Conservation (phyloP, 2,113 vertebrate species). For the Mesitornis unicolor region DNA sequence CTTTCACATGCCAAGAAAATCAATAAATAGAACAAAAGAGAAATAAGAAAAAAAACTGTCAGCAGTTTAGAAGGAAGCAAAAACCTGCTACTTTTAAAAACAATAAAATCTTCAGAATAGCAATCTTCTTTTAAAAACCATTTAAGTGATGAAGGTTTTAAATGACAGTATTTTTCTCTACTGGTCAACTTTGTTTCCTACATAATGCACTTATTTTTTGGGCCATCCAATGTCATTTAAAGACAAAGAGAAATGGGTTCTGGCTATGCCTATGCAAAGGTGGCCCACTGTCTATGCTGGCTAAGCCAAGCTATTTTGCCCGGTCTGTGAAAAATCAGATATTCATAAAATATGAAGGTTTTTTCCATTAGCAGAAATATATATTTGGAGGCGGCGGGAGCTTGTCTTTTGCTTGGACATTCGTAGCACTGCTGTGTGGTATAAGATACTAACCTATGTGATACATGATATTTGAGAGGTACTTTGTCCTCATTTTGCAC, state of each 20-base stretch:
- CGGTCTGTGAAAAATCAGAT: not conserved
- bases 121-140: not conserved
- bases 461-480: not conserved
- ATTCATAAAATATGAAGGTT: not conserved
- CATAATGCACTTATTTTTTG: not conserved
- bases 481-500: not conserved
- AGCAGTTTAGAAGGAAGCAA: not conserved
- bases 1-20: not conserved
- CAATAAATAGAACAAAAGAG: not conserved
- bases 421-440: rapidly evolving
- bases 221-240: not conserved
- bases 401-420: not conserved
- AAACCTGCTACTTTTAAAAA: not conserved
- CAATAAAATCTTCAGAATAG: not conserved
- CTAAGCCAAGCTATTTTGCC: not conserved
- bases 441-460: not conserved
- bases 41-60: not conserved
- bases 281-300: not conserved
- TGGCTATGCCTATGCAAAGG: not conserved
- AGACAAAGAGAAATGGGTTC: not conserved
- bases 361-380: not conserved
- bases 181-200: not conserved
- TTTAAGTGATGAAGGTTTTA: not conserved
- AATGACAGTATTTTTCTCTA: not conserved
- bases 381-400: too few relatives aligned